A percentile compares a stretch with the other conserved stretches of the same genome.
Evolutionary conservation across 2,797 vertebrate species (phyloP).

Genomic region (Sebastes cheni): DNA sequence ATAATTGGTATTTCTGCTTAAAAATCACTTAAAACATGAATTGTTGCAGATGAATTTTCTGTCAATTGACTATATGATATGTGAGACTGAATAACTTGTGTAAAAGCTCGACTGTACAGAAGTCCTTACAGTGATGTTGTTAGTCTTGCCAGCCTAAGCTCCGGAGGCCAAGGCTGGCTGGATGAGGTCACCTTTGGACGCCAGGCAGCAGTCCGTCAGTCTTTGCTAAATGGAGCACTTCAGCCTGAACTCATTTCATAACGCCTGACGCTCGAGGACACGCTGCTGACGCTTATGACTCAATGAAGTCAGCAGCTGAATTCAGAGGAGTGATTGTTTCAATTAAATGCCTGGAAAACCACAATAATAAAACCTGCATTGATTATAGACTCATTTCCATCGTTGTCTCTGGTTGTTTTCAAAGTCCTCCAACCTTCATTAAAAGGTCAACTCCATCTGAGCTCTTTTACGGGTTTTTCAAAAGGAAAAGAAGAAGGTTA

Average conservation of each 20-base stretch:
- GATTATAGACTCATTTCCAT: not conserved
- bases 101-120: not conserved
- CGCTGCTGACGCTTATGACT: not conserved
- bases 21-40: not conserved
- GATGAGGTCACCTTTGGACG: constrained; percentile 30
- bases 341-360: not conserved
- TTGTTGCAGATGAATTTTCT: not conserved
- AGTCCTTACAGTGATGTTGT: not conserved
- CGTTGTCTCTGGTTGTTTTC: not conserved
- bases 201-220: not conserved
- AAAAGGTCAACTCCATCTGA: not conserved
- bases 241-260: constrained; percentile 28
- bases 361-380: not conserved
- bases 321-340: not conserved
- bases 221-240: constrained; percentile 32
- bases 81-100: not conserved
- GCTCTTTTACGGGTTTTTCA: not conserved
- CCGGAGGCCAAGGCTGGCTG: not conserved
- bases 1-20: not conserved
- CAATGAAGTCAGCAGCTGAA: constrained; percentile 1
- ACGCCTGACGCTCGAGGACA: not conserved
- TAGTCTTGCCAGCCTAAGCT: constrained; percentile 45
- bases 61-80: not conserved
- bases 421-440: not conserved
- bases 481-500: not conserved